Evolutionary conservation across 2,797 vertebrate species (phyloP), one percentile per base, ranked within the genome.

Genomic region (Gambusia yucatana): DNA sequence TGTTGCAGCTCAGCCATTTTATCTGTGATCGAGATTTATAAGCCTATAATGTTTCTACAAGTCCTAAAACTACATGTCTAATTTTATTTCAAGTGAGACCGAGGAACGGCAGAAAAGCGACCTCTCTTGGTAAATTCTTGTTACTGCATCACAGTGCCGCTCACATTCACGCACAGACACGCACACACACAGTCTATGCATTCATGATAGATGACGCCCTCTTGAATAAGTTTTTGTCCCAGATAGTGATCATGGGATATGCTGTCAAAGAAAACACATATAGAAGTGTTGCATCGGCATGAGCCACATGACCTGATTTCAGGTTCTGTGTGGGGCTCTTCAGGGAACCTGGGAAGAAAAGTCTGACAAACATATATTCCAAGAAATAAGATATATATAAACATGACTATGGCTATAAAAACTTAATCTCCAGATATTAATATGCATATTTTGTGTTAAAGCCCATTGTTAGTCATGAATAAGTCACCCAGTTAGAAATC

Each of bases 141-240:
- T 77, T 72, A 93, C 83, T 91, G 67, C 93, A 92, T 75, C 33
- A 72, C 59, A 80, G 41, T 1, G 22, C 25, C n/a, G 67, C 67
- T 61, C 76, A 85, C 80, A 76, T 77, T 61, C 73, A 76, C 81
- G 74, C 46, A 73, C 77, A 50, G 5, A 50, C 48, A 22, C 17
- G 1, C 52, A 11, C 52, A 10, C 71, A 83, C 81, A 82, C 78
- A 86, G 47, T 55, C 30, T 46, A 82, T 10, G 28, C 79, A 90
- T 82, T 88, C 86, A 83, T 85, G 87, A 90, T 84, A 57, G 86
- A 89, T 89, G 86, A 89, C 76, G 61, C 77, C 63, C 77, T 81
- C 61, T 75, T 90, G 88, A 89, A 89, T 88, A 91, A 84, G 79
- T 90, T 84, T 91, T 91, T 93, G 93, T 92, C 91, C 91, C 67